A percentile compares a stretch with the other conserved stretches of the same genome.
These are phyloP conservation scores for Ephestia elutella DNA, from an alignment of 1,140 invertebrate species.

Conservation along the genomic window DNA sequence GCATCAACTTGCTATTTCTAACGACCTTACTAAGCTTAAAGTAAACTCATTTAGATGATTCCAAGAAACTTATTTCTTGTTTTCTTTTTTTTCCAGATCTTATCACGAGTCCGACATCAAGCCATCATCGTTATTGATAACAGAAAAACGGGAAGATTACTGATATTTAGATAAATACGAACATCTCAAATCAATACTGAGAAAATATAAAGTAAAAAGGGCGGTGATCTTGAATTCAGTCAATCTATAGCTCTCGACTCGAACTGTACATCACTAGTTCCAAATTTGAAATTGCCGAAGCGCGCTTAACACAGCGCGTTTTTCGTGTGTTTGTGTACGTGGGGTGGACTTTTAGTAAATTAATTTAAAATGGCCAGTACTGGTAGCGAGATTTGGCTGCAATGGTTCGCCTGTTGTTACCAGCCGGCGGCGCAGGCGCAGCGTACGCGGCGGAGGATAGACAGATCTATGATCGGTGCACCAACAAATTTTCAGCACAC, in stretches of 20 bases:
- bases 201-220: neutral
- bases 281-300: constrained; percentile 17
- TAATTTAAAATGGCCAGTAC: constrained; percentile 77
- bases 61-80: constrained; percentile 16
- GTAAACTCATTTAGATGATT: constrained; percentile 14
- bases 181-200: constrained; percentile 16
- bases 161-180: neutral
- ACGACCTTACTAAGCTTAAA: constrained; percentile 3
- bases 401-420: constrained; percentile 90
- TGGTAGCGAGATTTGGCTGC: constrained; percentile 86
- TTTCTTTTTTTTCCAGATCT: constrained; percentile 51
- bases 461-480: constrained; percentile 92
- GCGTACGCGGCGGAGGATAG: constrained; percentile 83
- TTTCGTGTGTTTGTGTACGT: constrained; percentile 24
- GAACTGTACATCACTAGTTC: constrained; percentile 8
- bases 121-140: constrained; percentile 41
- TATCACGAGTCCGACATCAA: constrained; percentile 47
- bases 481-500: constrained; percentile 95
- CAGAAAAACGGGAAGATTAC: constrained; percentile 14
- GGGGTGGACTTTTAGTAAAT: constrained; percentile 32
- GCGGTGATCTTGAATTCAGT: constrained; percentile 6
- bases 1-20: neutral
- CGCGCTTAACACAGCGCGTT: constrained; percentile 15
- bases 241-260: neutral
- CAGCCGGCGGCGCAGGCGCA: constrained; percentile 80